Base-by-base conservation (phyloP, 2,113 vertebrate species). In the Nibea albiflora region DNA sequence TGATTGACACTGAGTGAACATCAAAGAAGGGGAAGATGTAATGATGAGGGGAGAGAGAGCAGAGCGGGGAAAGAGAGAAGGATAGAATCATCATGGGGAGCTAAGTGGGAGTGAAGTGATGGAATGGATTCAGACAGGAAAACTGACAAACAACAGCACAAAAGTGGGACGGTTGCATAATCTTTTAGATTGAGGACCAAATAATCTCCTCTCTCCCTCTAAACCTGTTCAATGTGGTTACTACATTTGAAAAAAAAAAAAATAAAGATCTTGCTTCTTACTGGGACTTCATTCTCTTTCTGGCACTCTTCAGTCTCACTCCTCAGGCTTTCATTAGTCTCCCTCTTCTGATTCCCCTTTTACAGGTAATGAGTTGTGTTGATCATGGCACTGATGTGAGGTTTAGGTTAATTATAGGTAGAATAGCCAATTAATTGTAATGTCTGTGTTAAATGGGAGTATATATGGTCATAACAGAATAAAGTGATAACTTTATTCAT, bases 361-460 rank as follows among this genome's bases (percentile, higher is more conserved):
- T 66, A 39, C 64, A 78, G 81, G 78, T 91, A 89, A 92, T 85
- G 80, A 91, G 85, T 56, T 79, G 73, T 84, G 80, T 82, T 87
- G 85, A 89, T 92, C 76, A 84, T 73, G 86, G 83, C 81, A 85
- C 56, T 72, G 72, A 92, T 72, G 76, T 73, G 22, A 62, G 81
- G 67, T 81, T 85, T 67, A 54, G 79, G 73, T 83, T 91, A 89
- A 93, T 90, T 90, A 89, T 84, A 89, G 79, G 88, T 88, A 73
- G 39, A 85, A 79, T 81, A 76, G 83, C 67, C 49, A 82, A 85
- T 89, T 88, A 89, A 88, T 52, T 74, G 56, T 73, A 53, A 71
- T 82, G 56, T 77, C 80, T 53, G 63, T 68, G 61, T 72, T 81
- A 50, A 73, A 77, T 69, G 53, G 20, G 67, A 78, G 76, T 73